A percentile compares a stretch with the other conserved stretches of the same genome.
phyloP scores from a whole-genome alignment of 2,888 invertebrate species.

The Matsumyia berberina region DNA sequence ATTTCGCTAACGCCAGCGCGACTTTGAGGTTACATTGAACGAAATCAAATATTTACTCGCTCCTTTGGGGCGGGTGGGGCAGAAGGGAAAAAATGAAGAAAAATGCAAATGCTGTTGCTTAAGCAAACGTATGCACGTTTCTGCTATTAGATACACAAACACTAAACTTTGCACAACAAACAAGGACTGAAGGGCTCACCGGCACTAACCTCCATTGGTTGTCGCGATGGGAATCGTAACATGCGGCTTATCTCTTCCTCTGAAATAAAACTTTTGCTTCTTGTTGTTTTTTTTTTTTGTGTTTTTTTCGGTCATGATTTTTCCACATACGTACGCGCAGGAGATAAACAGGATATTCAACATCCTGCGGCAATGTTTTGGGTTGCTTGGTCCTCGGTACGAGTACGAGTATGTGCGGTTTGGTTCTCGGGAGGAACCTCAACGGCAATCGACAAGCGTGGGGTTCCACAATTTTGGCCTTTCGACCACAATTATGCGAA shows the following conservation, averaged over 20 bases:
- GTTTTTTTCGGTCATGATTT: slow-evolving; percentile 7
- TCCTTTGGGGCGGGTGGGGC: not conserved
- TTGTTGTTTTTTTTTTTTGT: slow-evolving; percentile 25
- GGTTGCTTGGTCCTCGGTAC: not conserved
- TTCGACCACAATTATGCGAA: slow-evolving; percentile 68
- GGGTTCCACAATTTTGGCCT: slow-evolving; percentile 34
- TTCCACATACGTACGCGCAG: slow-evolving; percentile 21
- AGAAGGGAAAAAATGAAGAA: slow-evolving; percentile 13
- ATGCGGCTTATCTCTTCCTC: slow-evolving; percentile 39
- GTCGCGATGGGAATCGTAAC: slow-evolving; percentile 43
- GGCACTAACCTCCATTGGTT: slow-evolving; percentile 10
- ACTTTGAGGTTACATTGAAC: slow-evolving; percentile 53
- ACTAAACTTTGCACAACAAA: slow-evolving; percentile 36
- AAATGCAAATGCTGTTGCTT: slow-evolving; percentile 49
- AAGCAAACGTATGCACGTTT: slow-evolving; percentile 47
- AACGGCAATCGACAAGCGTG: slow-evolving; percentile 45
- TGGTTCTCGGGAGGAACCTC: slow-evolving; percentile 24
- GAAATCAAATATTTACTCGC: slow-evolving; percentile 68
- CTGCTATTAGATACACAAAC: slow-evolving; percentile 48
- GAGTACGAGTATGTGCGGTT: not conserved
- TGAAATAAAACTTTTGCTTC: slow-evolving; percentile 17
- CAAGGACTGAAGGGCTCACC: slow-evolving; percentile 38
- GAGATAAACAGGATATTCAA: slow-evolving; percentile 48
- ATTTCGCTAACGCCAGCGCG: slow-evolving; percentile 36
- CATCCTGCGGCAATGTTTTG: slow-evolving; percentile 24